These are phyloP conservation scores for Australoheros facetus DNA, from an alignment of 2,797 vertebrate genomes.

Conservation along the genomic window DNA sequence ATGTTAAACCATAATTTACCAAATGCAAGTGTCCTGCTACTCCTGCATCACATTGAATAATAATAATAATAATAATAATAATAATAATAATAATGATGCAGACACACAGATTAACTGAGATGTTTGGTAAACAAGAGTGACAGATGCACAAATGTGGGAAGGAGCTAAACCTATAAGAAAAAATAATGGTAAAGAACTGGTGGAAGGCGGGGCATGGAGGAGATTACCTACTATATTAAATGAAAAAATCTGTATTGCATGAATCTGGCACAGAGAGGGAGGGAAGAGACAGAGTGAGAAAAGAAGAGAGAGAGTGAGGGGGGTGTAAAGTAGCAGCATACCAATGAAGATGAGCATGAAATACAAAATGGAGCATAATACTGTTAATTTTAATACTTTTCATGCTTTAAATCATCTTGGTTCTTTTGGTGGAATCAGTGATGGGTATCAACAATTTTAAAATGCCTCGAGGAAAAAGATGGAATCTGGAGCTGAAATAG, in stretches of 20 bases:
- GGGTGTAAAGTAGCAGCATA: constrained; percentile 11
- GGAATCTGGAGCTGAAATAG: constrained; percentile 27
- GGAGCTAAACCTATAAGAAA: constrained; percentile 3
- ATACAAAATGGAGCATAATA: background rate
- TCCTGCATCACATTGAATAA: too few species aligned
- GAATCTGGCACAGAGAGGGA: constrained; percentile 52
- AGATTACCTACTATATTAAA: constrained; percentile 77
- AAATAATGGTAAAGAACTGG: background rate
- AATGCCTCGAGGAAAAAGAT: background rate
- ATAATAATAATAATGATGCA: background rate
- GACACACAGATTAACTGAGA: background rate
- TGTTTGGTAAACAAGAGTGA: background rate
- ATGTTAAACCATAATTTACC: background rate
- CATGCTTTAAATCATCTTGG: background rate
- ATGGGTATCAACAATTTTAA: background rate
- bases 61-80: too few species aligned
- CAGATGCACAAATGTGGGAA: background rate
- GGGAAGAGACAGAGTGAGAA: background rate
- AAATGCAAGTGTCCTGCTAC: too few species aligned
- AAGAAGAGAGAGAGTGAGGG: background rate
- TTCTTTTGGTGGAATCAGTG: background rate
- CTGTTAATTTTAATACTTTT: background rate
- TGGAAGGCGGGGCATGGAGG: constrained; percentile 14
- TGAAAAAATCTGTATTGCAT: constrained; percentile 75
- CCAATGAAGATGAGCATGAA: background rate